Percentiles rank a stretch among this genome's conserved stretches.
phyloP scores from a whole-genome alignment of 2,113 vertebrate species.

The Equus przewalskii region DNA sequence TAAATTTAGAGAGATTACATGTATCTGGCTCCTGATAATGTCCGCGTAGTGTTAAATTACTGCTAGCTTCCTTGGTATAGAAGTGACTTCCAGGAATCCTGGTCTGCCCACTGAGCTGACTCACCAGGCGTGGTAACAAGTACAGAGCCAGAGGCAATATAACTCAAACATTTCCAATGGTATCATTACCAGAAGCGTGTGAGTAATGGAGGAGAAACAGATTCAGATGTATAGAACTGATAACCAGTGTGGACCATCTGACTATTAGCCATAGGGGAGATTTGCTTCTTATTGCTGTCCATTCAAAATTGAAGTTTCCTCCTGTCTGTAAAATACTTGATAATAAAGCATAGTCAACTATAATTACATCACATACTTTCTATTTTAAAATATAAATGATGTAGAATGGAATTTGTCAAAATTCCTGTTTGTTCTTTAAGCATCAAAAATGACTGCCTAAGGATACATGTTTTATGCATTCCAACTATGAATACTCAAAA shows the following conservation, averaged over 20 bases:
- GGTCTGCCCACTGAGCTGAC: not conserved
- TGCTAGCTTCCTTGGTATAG: not conserved
- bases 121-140: not conserved
- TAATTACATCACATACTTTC: not conserved
- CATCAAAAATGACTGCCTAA: not conserved
- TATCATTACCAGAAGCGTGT: not conserved
- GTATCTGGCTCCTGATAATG: not conserved
- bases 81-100: not conserved
- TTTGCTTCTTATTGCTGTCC: not conserved
- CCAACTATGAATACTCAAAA: not conserved
- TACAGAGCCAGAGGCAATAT: not conserved
- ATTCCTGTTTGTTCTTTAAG: not conserved
- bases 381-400: constrained; percentile 2
- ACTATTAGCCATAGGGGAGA: not conserved
- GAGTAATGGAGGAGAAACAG: not conserved
- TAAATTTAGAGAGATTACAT: not conserved
- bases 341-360: not conserved
- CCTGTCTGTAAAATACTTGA: not conserved
- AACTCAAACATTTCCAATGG: not conserved
- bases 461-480: not conserved
- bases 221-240: not conserved
- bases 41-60: not conserved
- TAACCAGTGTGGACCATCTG: not conserved
- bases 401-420: not conserved
- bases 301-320: not conserved